phyloP scores from a whole-genome alignment of 2,888 invertebrate species.

The Metellina segmentata region DNA sequence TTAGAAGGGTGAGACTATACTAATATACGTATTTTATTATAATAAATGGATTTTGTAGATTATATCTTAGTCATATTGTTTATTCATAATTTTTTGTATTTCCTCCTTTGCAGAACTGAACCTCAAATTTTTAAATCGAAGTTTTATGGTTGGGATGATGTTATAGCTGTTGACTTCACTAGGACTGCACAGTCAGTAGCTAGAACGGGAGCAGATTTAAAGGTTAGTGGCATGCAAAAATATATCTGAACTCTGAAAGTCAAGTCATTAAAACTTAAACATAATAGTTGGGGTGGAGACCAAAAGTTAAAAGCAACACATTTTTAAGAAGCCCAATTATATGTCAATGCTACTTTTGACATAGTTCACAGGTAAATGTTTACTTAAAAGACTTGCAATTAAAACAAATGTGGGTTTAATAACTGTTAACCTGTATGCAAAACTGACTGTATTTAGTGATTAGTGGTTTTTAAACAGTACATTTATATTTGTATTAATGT shows the following conservation, averaged over 20 bases:
- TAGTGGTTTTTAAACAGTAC: too few species aligned
- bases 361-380: too few species aligned
- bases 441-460: too few species aligned
- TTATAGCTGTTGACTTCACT: constrained; percentile 99
- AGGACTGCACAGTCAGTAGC: constrained; percentile 98
- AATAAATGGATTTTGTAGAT: background rate
- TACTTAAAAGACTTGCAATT: too few species aligned
- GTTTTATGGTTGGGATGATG: constrained; percentile 99
- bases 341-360: too few species aligned
- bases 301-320: too few species aligned
- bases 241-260: background rate
- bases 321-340: too few species aligned
- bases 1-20: constrained; percentile 88
- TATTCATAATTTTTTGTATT: background rate
- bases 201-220: constrained; percentile 96
- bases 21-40: background rate
- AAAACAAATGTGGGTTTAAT: too few species aligned
- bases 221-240: constrained; percentile 79
- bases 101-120: constrained; percentile 81
- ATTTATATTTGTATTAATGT: too few species aligned
- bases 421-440: too few species aligned
- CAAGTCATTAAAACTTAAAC: background rate
- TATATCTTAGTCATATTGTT: background rate
- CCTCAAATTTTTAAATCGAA: constrained; percentile 94
- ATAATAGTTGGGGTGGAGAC: too few species aligned